A percentile compares a stretch with the other conserved stretches of the same genome.
Conservation (phyloP, 2,113 vertebrate species). For the Muscicapa adusta region DNA sequence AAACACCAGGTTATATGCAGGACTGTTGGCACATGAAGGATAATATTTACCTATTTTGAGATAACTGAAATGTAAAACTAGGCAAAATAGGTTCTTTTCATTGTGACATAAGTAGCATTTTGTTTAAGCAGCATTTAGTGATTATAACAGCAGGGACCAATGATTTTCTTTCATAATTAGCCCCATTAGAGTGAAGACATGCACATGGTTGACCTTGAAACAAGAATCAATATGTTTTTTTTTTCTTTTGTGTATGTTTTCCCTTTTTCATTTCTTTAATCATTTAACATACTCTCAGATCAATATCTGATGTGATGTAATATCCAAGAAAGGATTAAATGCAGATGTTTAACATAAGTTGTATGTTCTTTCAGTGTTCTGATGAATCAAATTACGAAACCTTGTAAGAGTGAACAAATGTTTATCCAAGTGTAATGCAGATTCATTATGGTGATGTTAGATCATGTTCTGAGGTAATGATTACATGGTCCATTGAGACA, state of each 20-base stretch:
- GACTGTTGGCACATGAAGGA: not conserved
- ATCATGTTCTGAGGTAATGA: constrained; percentile 7
- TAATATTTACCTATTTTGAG: not conserved
- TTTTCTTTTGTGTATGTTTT: not conserved
- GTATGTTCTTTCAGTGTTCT: not conserved
- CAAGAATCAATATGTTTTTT: not conserved
- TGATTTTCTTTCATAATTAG: not conserved
- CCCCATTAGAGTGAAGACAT: not conserved
- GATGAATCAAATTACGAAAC: not conserved
- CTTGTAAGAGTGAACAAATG: not conserved
- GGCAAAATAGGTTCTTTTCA: not conserved
- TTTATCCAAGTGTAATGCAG: constrained; percentile 32
- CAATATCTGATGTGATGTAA: not conserved
- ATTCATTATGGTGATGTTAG: not conserved
- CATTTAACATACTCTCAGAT: not conserved
- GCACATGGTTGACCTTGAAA: not conserved
- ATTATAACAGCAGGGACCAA: not conserved
- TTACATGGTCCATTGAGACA: not conserved
- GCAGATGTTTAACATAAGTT: not conserved
- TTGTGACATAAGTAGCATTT: not conserved
- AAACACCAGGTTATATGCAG: not conserved
- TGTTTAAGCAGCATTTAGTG: not conserved
- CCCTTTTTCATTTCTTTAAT: not conserved
- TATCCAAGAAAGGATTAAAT: not conserved
- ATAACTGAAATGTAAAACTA: not conserved